A percentile compares a stretch with the other conserved stretches of the same genome.
Conservation (phyloP, 2,797 vertebrate genomes). For the Pogonophryne albipinna region DNA sequence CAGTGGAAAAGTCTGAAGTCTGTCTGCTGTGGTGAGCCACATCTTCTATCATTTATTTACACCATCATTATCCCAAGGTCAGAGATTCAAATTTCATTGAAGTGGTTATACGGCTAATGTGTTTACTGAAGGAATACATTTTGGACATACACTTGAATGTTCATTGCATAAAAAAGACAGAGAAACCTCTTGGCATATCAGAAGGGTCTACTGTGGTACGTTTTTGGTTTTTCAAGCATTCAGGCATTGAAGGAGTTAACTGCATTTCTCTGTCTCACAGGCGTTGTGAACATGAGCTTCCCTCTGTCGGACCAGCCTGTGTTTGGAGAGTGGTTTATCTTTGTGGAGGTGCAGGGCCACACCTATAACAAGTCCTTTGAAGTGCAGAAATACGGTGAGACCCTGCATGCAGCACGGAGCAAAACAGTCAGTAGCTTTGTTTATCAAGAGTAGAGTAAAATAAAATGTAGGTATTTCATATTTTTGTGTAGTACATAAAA, state of each 20-base stretch:
- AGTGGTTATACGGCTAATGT: not conserved
- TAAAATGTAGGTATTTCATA: not conserved
- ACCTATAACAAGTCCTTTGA: conserved; percentile 94
- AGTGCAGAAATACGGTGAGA: conserved; percentile 95
- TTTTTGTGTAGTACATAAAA: not conserved
- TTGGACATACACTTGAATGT: not conserved
- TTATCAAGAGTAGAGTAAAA: not conserved
- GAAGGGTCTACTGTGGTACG: not conserved
- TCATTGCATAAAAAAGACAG: too few relatives aligned
- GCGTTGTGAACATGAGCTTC: conserved; percentile 92
- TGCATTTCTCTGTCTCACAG: conserved; percentile 71
- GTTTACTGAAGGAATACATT: not conserved
- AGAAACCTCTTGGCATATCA: too few relatives aligned
- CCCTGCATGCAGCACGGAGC: not conserved
- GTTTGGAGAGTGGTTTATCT: conserved; percentile 93
- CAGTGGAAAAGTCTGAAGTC: conserved; percentile 90
- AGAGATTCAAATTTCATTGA: not conserved
- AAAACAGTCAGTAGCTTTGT: not conserved
- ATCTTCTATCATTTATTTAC: conserved; percentile 1
- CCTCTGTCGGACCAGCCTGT: conserved; percentile 95
- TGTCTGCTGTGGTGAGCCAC: conserved; percentile 90
- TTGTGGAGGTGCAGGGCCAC: conserved; percentile 92
- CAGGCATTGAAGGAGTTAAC: conserved; percentile 6
- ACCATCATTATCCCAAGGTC: not conserved
- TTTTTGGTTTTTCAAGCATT: not conserved